Evolutionary conservation across 2,888 invertebrate species (phyloP).

Genomic region (Troides helena): DNA sequence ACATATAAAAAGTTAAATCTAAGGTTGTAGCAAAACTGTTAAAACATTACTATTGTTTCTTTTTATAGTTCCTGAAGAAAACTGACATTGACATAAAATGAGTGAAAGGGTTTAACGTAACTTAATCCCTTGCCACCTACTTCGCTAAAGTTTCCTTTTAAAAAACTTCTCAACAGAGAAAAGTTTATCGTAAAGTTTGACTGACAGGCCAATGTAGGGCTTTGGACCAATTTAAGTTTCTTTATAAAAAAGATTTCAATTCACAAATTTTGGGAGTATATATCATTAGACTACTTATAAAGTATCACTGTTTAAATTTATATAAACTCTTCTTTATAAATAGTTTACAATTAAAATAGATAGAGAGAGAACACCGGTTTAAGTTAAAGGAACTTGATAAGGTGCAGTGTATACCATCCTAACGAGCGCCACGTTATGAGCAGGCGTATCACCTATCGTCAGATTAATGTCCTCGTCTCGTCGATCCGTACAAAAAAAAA

Average conservation of each 20-base stretch:
- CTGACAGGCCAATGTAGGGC: conserved; percentile 10
- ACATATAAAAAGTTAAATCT: neutral
- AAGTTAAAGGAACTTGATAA: no score
- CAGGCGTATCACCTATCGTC: no score
- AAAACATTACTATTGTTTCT: neutral
- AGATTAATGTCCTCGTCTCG: no score
- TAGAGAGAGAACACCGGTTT: no score
- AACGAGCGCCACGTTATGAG: no score
- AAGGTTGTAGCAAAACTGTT: neutral
- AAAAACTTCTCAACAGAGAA: conserved; percentile 6
- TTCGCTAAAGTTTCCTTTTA: conserved; percentile 14
- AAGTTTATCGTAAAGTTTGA: conserved; percentile 15
- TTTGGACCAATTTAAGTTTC: conserved; percentile 13
- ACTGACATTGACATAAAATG: conserved; percentile 3
- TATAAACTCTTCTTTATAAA: no score
- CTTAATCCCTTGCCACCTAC: conserved; percentile 7
- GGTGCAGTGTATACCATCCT: no score
- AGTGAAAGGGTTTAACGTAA: conserved; percentile 12
- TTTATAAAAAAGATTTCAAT: conserved; percentile 1
- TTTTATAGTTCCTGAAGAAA: neutral
- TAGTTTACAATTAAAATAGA: no score
- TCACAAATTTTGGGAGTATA: no score
- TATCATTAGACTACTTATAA: no score
- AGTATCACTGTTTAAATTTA: no score
- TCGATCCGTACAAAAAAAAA: no score